Evolutionary conservation across 2,888 invertebrate species (phyloP).

Genomic region (Ariolimax columbianus): DNA sequence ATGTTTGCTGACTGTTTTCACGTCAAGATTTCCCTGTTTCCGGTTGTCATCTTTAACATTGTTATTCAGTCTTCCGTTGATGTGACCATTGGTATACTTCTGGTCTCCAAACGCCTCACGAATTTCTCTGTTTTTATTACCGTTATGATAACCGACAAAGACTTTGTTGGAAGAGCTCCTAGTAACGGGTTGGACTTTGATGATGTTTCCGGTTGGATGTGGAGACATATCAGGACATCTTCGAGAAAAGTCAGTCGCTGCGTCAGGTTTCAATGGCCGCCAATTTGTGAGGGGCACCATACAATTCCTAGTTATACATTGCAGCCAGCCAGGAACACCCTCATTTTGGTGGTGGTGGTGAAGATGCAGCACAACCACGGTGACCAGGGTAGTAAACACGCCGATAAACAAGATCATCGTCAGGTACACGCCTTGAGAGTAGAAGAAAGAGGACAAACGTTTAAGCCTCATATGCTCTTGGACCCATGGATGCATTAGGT

Average conservation of each 20-base stretch:
- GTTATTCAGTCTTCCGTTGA: not conserved
- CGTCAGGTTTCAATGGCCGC: not conserved
- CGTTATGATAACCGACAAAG: not conserved
- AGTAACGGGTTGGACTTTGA: not conserved
- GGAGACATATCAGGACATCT: not conserved
- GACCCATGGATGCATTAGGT: too few relatives aligned
- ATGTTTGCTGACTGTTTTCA: not conserved
- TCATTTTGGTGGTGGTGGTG: slow-evolving; percentile 51
- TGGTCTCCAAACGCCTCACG: too few relatives aligned
- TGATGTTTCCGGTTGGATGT: not conserved
- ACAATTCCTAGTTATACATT: slow-evolving; percentile 21
- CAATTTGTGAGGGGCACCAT: slow-evolving; percentile 19
- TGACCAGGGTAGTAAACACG: slow-evolving; percentile 55
- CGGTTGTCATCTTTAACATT: not conserved
- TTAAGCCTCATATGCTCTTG: too few relatives aligned
- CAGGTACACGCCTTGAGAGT: slow-evolving; percentile 58
- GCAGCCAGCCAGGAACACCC: slow-evolving; percentile 48
- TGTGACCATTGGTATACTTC: not conserved
- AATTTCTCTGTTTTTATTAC: not conserved
- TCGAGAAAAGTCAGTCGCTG: too few relatives aligned
- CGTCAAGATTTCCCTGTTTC: not conserved
- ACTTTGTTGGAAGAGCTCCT: not conserved
- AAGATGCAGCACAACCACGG: slow-evolving; percentile 56
- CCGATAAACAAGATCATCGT: slow-evolving; percentile 55
- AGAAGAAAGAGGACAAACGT: not conserved